Base-by-base conservation (phyloP, 2,888 invertebrate genomes). In the Bhutanitis thaidina region DNA sequence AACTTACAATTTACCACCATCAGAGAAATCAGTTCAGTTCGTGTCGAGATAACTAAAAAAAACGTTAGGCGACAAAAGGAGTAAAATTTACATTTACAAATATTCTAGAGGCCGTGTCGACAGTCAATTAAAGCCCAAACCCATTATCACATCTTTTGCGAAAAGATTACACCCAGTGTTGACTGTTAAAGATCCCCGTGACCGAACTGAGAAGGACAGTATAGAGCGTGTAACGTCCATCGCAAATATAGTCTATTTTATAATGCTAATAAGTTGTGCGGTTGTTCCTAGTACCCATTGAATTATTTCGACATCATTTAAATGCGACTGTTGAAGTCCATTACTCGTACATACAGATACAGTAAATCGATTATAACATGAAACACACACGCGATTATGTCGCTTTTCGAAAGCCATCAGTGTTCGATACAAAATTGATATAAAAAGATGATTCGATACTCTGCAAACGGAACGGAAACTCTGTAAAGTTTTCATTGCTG, bases 41-140 rank as follows among this genome's bases (percentile, higher is more conserved):
- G 38, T 43, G 37, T 36, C 36, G 15, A 27, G 14, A 32, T 25
- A 41, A 43, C 5, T 37, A 29, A 40, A 50, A 36, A 5, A 43
- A 48, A 44, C 14, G 35, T 60, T 61, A 63, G 54, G 54, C 58
- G 41, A 38, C 36, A 53, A 54, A 53, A 60, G 43, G 34, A 58
- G 52, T 52, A 48, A 39, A 49, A 30, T 45, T n/a, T 43, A 43
- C 29, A 36, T 36, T 38, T 39, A 34, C 15, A 43, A 59, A 54
- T 59, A 52, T 53, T 50, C 39, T 46, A 66, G 59, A 77, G 71
- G 72, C 71, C 69, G 54, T 62, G 45, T 54, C 46, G 53, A 58
- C 60, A 63, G 80, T 80, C 81, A 86, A 85, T 84, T 84, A 85
- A 74, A 81, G 84, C 80, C 84, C 84, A 83, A 85, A 84, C 77